Base-by-base conservation (phyloP, 2,797 vertebrate genomes). In the Centroberyx gerrardi region DNA sequence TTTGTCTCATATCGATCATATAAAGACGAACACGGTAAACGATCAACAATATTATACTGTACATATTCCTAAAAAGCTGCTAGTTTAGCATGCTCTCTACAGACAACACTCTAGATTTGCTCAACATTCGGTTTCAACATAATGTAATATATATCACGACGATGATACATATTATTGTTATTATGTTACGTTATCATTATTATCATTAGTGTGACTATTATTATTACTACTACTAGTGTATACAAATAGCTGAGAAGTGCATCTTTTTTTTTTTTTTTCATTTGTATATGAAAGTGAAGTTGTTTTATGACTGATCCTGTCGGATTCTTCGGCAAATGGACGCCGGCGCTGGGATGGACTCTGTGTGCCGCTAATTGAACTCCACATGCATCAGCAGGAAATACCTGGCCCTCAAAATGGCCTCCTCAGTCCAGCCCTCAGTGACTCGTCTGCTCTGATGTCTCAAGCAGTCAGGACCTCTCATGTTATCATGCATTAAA, bases 261-360 rank as follows among this genome's bases (percentile, higher is more conserved):
- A 55, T 82, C 80, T 63, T 55, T 54, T 22, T 48, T 54, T 53
- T 53, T 51, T 78, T 68, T 82, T 91, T 91, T 87, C 85, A 84
- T 94, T 93, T 93, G 90, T 93, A 89, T 86, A 83, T 90, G 87
- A 90, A 81, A 75, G 85, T 89, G 82, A 90, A 73, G 67, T 87
- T 88, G 86, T 92, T 92, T 80, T 88, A 75, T 87, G 84, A 87
- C 79, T 85, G 84, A 88, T 87, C 78, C 86, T 80, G 88, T 88
- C 80, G 84, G 85, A 87, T 72, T 63, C 78, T 78, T 69, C 63
- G 77, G 84, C 75, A 79, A 82, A 87, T 55, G 70, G 73, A 82
- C 76, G 9, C 79, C 63, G 0, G 58, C 1, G 8, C 38, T 40
- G 58, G 84, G 74, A 78, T 27, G 59, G 68, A 80, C 62, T 77